phyloP scores from a whole-genome alignment of 2,113 vertebrate genomes.

The Lamprologus callipterus region DNA sequence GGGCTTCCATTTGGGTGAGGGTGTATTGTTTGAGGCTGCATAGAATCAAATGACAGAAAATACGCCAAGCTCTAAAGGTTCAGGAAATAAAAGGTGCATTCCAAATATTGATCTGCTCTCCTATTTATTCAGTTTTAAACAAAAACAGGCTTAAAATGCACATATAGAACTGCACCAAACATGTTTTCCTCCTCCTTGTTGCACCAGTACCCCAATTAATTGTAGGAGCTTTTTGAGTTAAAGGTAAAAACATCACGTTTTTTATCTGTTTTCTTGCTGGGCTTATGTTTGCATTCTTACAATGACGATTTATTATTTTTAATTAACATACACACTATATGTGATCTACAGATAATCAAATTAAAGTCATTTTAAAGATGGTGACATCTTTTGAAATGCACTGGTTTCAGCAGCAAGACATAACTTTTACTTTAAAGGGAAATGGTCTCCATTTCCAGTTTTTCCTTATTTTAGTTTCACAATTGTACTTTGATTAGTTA shows the following conservation, averaged over 20 bases:
- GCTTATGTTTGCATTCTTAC: neutral
- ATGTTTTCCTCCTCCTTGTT: neutral
- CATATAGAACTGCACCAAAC: neutral
- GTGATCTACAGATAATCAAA: neutral
- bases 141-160: neutral
- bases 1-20: neutral
- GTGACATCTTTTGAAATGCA: neutral
- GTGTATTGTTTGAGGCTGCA: neutral
- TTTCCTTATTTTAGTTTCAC: neutral
- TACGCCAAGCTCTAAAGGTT: neutral
- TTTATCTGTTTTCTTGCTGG: neutral
- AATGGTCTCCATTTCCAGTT: neutral
- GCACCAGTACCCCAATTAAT: neutral
- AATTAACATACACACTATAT: neutral
- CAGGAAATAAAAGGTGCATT: neutral
- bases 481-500: neutral
- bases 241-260: neutral
- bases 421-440: neutral
- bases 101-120: neutral
- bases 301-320: neutral
- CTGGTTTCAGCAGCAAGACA: neutral
- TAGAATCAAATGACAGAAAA: neutral
- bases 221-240: neutral
- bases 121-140: neutral
- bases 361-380: neutral